Evolutionary conservation across 2,888 invertebrate species (phyloP).

Genomic region (Polydrusus pterygomalis): DNA sequence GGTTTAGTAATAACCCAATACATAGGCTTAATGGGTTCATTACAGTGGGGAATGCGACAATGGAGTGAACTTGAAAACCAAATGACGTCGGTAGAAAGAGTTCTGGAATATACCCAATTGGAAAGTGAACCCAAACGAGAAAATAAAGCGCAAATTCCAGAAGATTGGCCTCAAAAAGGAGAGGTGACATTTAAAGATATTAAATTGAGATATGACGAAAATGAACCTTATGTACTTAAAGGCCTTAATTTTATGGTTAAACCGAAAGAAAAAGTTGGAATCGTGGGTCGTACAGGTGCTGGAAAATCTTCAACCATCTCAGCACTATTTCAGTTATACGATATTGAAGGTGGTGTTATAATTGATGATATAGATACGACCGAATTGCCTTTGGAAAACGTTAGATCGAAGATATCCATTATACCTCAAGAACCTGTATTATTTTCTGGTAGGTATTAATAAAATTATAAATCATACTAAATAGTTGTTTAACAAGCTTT

Average conservation of each 20-base stretch:
- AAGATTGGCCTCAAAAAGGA: constrained; percentile 84
- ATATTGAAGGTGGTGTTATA: constrained; percentile 83
- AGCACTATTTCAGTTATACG: constrained; percentile 88
- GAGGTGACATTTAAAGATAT: constrained; percentile 81
- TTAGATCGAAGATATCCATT: constrained; percentile 86
- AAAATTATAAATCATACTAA: too few relatives aligned
- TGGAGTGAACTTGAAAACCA: constrained; percentile 87
- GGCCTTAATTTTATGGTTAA: constrained; percentile 80
- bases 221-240: constrained; percentile 84
- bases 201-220: constrained; percentile 82
- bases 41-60: constrained; percentile 83
- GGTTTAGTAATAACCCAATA: constrained; percentile 89
- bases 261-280: constrained; percentile 84
- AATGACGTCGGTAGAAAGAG: constrained; percentile 66
- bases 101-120: constrained; percentile 64
- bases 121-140: constrained; percentile 65
- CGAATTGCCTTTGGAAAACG: constrained; percentile 82
- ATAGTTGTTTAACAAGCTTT: too few relatives aligned
- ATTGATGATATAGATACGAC: constrained; percentile 87
- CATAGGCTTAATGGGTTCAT: constrained; percentile 79
- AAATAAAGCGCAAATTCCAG: constrained; percentile 71
- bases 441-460: constrained; percentile 78
- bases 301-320: constrained; percentile 89
- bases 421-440: constrained; percentile 92
- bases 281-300: constrained; percentile 89